Conservation (phyloP, 2,888 invertebrate species). For the Deilephila elpenor region DNA sequence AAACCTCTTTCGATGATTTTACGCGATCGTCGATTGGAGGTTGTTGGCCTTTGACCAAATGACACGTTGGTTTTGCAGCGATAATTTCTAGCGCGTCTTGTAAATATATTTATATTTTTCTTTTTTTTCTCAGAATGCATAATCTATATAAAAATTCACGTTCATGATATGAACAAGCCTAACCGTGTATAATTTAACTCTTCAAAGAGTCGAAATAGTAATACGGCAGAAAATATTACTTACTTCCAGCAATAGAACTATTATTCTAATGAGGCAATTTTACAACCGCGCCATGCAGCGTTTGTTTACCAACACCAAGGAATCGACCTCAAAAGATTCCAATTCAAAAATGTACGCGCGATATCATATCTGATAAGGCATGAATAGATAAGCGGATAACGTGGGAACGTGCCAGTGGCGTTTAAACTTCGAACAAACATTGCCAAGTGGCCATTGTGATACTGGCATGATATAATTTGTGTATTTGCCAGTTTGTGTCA, state of each 20-base stretch:
- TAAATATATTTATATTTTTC: too few species aligned
- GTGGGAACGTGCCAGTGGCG: constrained; percentile 27
- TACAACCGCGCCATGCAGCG: background rate
- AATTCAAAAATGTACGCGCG: constrained; percentile 27
- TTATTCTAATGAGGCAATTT: background rate
- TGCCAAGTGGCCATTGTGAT: constrained; percentile 10
- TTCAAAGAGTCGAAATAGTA: too few species aligned
- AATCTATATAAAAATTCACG: too few species aligned
- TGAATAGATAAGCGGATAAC: constrained; percentile 30
- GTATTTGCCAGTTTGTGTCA: constrained; percentile 1
- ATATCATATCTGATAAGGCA: constrained; percentile 17
- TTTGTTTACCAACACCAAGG: constrained; percentile 20
- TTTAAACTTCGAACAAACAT: constrained; percentile 1
- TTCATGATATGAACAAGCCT: too few species aligned
- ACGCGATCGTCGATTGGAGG: constrained; percentile 7
- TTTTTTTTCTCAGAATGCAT: too few species aligned
- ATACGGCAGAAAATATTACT: too few species aligned
- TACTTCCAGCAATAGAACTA: background rate
- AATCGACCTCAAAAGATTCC: constrained; percentile 19
- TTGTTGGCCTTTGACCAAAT: constrained; percentile 13
- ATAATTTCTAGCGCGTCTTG: too few species aligned
- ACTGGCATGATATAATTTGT: background rate
- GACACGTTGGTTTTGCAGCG: too few species aligned
- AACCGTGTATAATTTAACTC: too few species aligned
- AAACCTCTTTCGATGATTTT: constrained; percentile 22